Evolutionary conservation across 2,888 invertebrate genomes (phyloP).

Genomic region (Julus scandinavius): DNA sequence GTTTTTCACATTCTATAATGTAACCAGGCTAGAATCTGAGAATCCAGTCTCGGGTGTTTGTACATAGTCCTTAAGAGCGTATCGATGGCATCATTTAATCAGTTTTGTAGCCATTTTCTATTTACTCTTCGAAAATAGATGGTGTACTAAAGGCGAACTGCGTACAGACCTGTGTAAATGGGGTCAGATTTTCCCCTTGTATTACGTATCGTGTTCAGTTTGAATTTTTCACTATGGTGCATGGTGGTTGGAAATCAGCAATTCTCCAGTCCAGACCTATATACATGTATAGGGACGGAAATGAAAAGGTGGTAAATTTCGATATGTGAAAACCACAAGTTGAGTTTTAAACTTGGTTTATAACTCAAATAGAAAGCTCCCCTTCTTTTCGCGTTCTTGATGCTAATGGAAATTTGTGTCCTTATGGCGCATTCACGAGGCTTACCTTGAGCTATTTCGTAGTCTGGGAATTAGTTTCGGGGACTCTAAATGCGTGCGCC

Average conservation of each 20-base stretch:
- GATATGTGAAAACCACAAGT: constrained; percentile 8
- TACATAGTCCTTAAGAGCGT: constrained; percentile 3
- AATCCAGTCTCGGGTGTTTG: constrained; percentile 1
- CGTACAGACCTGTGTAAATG: neutral
- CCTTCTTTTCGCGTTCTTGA: neutral
- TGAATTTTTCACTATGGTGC: neutral
- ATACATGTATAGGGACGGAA: neutral
- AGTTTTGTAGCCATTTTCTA: constrained; percentile 42
- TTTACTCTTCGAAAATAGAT: constrained; percentile 39
- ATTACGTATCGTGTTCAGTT: neutral
- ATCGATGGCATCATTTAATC: constrained; percentile 42
- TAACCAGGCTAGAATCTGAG: neutral
- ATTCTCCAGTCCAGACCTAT: neutral
- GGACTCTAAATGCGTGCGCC: neutral
- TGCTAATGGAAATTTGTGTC: constrained; percentile 30
- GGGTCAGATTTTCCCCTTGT: constrained; percentile 10
- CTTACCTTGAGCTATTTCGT: neutral
- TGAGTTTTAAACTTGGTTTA: constrained; percentile 27
- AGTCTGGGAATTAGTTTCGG: constrained; percentile 24
- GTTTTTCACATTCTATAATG: neutral
- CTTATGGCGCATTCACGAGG: neutral
- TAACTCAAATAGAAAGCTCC: neutral
- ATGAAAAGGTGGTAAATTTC: constrained; percentile 34
- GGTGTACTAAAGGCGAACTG: constrained; percentile 34
- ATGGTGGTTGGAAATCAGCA: neutral